Conservation (phyloP, 2,888 invertebrate species). For the Athalia cordata region DNA sequence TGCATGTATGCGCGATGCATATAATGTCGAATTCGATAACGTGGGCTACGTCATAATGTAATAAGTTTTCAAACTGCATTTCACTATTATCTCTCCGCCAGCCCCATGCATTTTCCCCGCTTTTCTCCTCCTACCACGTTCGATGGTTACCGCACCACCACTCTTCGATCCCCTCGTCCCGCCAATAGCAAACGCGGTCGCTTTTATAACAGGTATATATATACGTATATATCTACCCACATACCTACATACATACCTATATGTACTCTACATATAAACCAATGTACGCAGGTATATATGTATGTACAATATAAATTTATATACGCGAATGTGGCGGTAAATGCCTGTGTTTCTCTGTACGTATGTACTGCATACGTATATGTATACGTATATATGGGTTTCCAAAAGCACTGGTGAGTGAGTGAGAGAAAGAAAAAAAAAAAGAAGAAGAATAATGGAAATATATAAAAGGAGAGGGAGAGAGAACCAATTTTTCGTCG, state of each 20-base stretch:
- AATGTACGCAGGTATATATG: not conserved
- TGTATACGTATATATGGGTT: too few species aligned
- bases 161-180: not conserved
- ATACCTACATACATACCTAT: not conserved
- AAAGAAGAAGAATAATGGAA: too few species aligned
- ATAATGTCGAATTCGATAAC: not conserved
- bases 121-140: too few species aligned
- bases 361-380: too few species aligned
- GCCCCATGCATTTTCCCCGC: too few species aligned
- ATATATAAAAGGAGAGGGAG: too few species aligned
- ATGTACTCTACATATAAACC: not conserved
- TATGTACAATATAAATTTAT: not conserved
- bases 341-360: too few species aligned
- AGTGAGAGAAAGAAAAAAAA: too few species aligned
- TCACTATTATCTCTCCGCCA: conserved; percentile 23
- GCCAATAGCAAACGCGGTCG: not conserved
- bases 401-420: too few species aligned
- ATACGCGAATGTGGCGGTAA: too few species aligned
- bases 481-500: too few species aligned
- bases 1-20: not conserved
- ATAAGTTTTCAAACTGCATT: conserved; percentile 38
- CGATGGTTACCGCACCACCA: not conserved
- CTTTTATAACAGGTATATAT: conserved; percentile 25
- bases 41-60: not conserved
- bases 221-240: not conserved